phyloP scores from a whole-genome alignment of 2,888 invertebrate species.

The Homarus gammarus region DNA sequence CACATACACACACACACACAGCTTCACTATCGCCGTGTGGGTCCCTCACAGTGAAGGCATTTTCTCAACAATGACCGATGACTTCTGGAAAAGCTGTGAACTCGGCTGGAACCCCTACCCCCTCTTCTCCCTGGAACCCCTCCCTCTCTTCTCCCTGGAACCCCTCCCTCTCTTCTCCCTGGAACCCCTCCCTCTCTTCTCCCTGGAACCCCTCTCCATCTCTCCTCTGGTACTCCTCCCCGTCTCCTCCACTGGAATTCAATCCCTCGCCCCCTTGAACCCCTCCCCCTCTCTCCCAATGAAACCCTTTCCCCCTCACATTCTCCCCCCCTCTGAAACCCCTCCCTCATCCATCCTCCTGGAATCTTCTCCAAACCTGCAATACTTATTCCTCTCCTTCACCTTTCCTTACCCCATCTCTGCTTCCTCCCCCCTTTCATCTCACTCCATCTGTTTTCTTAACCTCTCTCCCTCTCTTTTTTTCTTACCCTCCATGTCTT shows the following conservation, averaged over 20 bases:
- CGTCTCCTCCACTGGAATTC: no score
- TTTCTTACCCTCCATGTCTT: no score
- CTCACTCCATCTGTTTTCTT: no score
- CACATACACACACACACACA: background rate
- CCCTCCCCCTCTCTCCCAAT: background rate
- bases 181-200: background rate
- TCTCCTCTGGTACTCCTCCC: background rate
- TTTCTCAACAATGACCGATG: slow-evolving; percentile 16
- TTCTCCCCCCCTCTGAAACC: background rate
- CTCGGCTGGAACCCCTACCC: background rate
- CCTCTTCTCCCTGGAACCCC: background rate
- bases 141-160: background rate
- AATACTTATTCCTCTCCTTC: no score
- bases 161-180: background rate
- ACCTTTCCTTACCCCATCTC: no score
- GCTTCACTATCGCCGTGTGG: background rate
- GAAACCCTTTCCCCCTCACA: no score
- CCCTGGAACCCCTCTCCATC: no score
- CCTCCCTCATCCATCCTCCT: background rate
- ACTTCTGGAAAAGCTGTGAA: background rate
- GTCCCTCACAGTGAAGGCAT: background rate
- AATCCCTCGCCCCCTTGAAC: background rate
- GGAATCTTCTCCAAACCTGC: no score
- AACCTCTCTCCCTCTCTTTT: no score
- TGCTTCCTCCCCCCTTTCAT: no score